Evolutionary conservation across 2,797 vertebrate genomes (phyloP).

Genomic region (Tapirus indicus): DNA sequence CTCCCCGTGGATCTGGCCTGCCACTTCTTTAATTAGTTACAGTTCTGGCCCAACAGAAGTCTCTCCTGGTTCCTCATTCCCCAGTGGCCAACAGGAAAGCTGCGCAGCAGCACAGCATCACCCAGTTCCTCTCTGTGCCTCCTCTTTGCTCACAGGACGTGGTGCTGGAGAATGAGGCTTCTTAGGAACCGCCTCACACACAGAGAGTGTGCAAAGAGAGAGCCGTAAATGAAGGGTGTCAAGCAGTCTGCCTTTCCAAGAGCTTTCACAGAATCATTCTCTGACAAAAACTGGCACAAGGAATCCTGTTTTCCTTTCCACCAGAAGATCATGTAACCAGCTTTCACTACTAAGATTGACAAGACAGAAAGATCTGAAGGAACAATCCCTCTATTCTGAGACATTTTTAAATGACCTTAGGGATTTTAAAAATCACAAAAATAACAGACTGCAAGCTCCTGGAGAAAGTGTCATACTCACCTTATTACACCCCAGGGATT

Average conservation of each 20-base stretch:
- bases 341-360: background rate
- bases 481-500: background rate
- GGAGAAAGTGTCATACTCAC: background rate
- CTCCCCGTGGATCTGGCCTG: background rate
- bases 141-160: background rate
- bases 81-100: background rate
- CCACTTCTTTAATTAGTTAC: slow-evolving; percentile 17
- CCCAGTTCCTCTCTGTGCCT: background rate
- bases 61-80: background rate
- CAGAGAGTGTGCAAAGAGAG: background rate
- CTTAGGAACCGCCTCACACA: background rate
- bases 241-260: background rate
- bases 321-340: background rate
- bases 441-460: background rate
- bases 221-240: background rate
- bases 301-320: slow-evolving; percentile 6
- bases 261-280: background rate
- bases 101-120: background rate
- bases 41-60: background rate
- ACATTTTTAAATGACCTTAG: slow-evolving; percentile 23
- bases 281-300: background rate
- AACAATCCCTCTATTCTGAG: background rate
- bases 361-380: background rate
- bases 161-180: background rate
- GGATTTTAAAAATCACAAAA: slow-evolving; percentile 8